These are phyloP conservation scores for Stratiomys singularior DNA, from an alignment of 2,888 invertebrate genomes.

Conservation along the genomic window DNA sequence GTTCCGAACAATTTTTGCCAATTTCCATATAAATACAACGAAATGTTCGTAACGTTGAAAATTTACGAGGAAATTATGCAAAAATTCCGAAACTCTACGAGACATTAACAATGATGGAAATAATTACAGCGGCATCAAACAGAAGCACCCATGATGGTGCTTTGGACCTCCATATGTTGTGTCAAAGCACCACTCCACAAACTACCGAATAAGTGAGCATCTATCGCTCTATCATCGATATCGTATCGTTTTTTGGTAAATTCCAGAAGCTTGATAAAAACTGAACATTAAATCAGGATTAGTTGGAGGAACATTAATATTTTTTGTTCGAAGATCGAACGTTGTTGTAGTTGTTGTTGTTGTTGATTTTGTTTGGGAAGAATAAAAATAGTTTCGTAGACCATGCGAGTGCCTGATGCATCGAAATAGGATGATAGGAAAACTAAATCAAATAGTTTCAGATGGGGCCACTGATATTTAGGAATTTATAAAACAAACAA, in stretches of 20 bases:
- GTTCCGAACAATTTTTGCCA: neutral
- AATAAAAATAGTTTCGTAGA: too few relatives aligned
- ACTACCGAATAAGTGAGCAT: neutral
- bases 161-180: slow-evolving; percentile 4
- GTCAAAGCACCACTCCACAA: slow-evolving; percentile 5
- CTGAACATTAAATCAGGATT: slow-evolving; percentile 50
- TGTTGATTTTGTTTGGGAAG: too few relatives aligned
- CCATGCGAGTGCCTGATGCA: too few relatives aligned
- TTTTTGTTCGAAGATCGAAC: too few relatives aligned
- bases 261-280: slow-evolving; percentile 51
- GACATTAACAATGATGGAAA: slow-evolving; percentile 36
- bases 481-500: too few relatives aligned
- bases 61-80: slow-evolving; percentile 47
- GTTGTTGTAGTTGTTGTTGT: too few relatives aligned
- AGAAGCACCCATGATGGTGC: slow-evolving; percentile 11
- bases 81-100: slow-evolving; percentile 24
- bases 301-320: slow-evolving; percentile 31
- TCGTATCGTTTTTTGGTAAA: slow-evolving; percentile 47
- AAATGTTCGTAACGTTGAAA: slow-evolving; percentile 20
- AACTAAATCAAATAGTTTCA: too few relatives aligned
- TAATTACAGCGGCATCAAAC: slow-evolving; percentile 34
- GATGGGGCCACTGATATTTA: too few relatives aligned
- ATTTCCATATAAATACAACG: neutral
- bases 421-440: too few relatives aligned
- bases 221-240: slow-evolving; percentile 40